Base-by-base conservation (phyloP, 2,113 vertebrate species). In the Albula goreensis region DNA sequence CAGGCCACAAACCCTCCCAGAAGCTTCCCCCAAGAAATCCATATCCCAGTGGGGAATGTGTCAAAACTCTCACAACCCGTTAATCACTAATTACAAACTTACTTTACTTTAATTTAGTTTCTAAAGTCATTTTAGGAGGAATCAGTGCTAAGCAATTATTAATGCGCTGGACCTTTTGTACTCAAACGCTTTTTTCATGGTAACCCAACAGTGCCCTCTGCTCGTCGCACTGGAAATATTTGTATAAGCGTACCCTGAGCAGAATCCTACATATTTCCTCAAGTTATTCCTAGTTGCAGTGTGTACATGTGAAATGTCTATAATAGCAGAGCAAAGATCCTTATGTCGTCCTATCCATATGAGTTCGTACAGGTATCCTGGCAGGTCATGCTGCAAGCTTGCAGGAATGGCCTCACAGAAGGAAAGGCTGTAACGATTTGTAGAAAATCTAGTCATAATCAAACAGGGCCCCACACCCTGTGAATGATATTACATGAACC, bases 11-110 rank as follows among this genome's bases (percentile, higher is more conserved):
- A 9, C n/a, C 70, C n/a, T 74, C 70, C 70, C n/a, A 31, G 22
- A n/a, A 74, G 70, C 70, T 31, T 31, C 25, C 70, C n/a, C 70
- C 70, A 74, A 74, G 70, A 74, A 74, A 74, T 74, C 70, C n/a
- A 74, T n/a, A n/a, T 74, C 70, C n/a, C 70, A 74, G 70, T n/a
- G 70, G 22, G 70, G 70, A 74, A 74, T 74, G 70, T 74, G 70
- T 74, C 70, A 74, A 74, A 74, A 74, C 70, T 74, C n/a, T 25
- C 22, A 2, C 19, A 25, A 31, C 80, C 51, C 50, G 10, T 22
- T 56, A 52, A 82, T 82, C 80, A 15, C 80, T 82, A 53, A 82
- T 82, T 82, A 53, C 80, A 25, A 56, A 25, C 51, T 19, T 66
- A 22, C 50, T 19, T 19, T 52, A 25, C 80, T 52, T 19, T 81